Percentiles rank a stretch among this genome's conserved stretches.
phyloP scores from a whole-genome alignment of 2,888 invertebrate genomes.

The Nephrotoma flavescens region DNA sequence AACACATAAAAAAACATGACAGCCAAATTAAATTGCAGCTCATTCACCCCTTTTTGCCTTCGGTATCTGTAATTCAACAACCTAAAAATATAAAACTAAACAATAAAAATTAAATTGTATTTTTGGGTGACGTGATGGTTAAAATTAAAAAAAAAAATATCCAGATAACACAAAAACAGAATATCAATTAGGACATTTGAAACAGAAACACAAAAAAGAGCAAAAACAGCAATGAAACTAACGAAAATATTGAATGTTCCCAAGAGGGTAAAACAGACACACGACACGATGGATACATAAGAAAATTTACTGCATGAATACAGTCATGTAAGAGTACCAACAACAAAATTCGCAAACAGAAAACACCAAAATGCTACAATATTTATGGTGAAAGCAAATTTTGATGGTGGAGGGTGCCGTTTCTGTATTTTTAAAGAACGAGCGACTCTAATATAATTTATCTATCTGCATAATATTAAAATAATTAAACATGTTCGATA shows the following conservation, averaged over 20 bases:
- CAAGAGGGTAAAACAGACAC: not conserved
- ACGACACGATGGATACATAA: not conserved
- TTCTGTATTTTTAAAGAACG: not conserved
- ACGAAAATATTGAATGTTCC: not conserved
- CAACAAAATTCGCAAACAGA: not conserved
- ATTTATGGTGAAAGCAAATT: not conserved
- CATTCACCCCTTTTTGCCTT: not conserved
- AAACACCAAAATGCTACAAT: not conserved
- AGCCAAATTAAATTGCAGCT: not conserved
- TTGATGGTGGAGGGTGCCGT: not conserved
- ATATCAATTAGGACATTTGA: not conserved
- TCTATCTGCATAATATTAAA: not conserved
- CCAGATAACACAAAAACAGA: not conserved
- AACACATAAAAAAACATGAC: not conserved
- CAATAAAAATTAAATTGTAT: not conserved
- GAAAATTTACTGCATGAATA: not conserved
- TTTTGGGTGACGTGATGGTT: not conserved
- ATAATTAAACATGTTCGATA: not conserved
- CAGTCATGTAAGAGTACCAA: not conserved
- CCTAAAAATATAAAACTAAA: not conserved
- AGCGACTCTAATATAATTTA: not conserved
- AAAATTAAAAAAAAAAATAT: not conserved
- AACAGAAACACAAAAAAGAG: not conserved
- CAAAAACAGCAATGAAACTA: not conserved
- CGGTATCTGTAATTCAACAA: not conserved